Evolutionary conservation across 2,888 invertebrate species (phyloP).

Genomic region (Coenonympha glycerion): DNA sequence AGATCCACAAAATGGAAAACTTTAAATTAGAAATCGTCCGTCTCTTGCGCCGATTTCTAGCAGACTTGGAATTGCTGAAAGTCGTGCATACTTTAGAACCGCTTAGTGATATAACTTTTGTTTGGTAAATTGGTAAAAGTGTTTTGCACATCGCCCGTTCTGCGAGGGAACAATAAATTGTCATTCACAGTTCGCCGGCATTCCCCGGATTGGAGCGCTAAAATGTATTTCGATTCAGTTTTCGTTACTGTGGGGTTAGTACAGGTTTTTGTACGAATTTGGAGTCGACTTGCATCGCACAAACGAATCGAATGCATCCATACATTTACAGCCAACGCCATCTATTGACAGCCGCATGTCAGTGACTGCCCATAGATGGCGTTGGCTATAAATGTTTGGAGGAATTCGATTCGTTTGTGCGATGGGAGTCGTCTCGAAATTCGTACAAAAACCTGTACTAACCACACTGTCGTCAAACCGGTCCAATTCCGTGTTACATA

Average conservation of each 20-base stretch:
- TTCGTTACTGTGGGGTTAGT: no score
- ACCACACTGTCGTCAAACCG: conserved; percentile 55
- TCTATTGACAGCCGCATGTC: no score
- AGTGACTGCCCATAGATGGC: no score
- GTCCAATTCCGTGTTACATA: conserved; percentile 47
- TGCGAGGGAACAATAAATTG: conserved; percentile 14
- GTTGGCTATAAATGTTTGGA: no score
- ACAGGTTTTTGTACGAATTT: no score
- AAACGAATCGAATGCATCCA: no score
- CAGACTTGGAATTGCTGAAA: neutral
- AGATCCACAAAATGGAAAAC: neutral
- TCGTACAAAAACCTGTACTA: no score
- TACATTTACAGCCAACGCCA: no score
- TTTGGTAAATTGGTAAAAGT: neutral
- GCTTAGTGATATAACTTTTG: conserved; percentile 38
- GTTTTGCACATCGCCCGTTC: conserved; percentile 4
- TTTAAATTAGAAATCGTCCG: neutral
- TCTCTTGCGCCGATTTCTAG: neutral
- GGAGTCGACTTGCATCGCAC: no score
- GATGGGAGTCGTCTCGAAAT: no score
- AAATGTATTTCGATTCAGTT: conserved; percentile 27
- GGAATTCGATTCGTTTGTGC: no score
- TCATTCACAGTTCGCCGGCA: conserved; percentile 11
- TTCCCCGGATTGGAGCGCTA: conserved; percentile 25
- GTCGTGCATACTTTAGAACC: no score